phyloP scores from a whole-genome alignment of 2,797 vertebrate species.

The Xyrichtys novacula region DNA sequence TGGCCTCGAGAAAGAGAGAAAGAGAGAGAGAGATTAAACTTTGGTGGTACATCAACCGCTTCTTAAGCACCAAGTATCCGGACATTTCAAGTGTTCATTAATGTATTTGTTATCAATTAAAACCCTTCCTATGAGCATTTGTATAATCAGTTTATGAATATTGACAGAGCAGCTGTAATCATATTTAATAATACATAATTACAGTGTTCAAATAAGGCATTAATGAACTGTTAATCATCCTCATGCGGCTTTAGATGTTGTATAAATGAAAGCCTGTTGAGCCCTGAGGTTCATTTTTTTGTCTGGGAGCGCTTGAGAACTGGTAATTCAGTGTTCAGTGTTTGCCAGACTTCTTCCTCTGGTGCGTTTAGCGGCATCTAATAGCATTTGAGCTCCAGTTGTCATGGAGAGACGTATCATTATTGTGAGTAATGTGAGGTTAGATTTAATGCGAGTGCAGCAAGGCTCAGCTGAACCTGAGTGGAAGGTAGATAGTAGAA shows the following conservation, averaged over 20 bases:
- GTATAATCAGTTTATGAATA: not conserved
- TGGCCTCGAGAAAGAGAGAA: constrained; percentile 61
- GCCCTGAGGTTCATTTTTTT: not conserved
- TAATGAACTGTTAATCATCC: not conserved
- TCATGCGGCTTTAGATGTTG: not conserved
- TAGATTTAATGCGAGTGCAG: too few species aligned
- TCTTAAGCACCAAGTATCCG: not conserved
- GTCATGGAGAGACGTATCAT: too few species aligned
- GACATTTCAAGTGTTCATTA: constrained; percentile 2
- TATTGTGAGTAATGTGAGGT: too few species aligned
- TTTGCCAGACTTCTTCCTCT: too few species aligned
- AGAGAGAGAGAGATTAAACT: not conserved
- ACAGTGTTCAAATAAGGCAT: not conserved
- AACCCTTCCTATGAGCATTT: not conserved
- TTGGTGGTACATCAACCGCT: too few species aligned
- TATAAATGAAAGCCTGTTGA: not conserved
- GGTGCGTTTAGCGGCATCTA: too few species aligned
- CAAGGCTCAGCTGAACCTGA: too few species aligned
- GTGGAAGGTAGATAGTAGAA: not conserved
- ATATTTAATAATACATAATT: not conserved
- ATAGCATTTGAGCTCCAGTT: too few species aligned
- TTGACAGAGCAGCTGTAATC: not conserved
- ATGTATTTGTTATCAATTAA: not conserved
- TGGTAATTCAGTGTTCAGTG: too few species aligned
- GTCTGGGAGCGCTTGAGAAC: too few species aligned